Evolutionary conservation across 2,888 invertebrate genomes (phyloP), one percentile per base, ranked within the genome.

Genomic region (Deilephila elpenor): DNA sequence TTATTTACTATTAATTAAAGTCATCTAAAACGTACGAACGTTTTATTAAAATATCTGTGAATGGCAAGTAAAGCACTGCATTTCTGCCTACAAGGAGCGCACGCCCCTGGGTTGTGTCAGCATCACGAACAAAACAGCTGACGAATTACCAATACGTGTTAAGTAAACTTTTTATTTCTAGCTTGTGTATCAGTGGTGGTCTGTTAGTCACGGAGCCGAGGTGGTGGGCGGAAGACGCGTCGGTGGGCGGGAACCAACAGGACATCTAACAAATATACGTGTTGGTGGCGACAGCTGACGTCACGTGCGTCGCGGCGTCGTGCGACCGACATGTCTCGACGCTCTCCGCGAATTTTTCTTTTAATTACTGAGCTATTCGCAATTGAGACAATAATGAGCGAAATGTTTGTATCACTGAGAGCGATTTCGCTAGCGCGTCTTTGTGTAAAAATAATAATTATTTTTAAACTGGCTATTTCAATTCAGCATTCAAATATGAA

Each of bases 191-290:
- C 25, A 25, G 44, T 20, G 64, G 44, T 61, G 6, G 32, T 25
- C 37, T 67, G 44, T 67, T 44, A 67, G 67, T 51, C 25, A 34
- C 6, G 67, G 25, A 25, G 17, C 44, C 25, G 67, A 25, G 67
- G 6, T 44, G 44, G 67, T 44, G 44, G 67, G 20, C 37, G 64
- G 19, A 37, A 34, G 34, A 61, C 56, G 56, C 56, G n/a, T 37
- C 64, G 64, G 64, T 64, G 67, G 67, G 71, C 59, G 59, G 32
- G 17, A 60, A 17, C n/a, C 56, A 56, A 72, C 72, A 76, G 60
- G 67, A 67, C 74, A 73, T 67, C 73, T 71, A 56, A 64, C 67
- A 51, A 75, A 79, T 71, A 67, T 32, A 32, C 61, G 34, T 32
- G 32, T 62, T 32, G 61, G 19, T 32, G 6, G 61, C 34, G 61